phyloP scores from a whole-genome alignment of 2,888 invertebrate genomes.

The Creontiades dilutus region DNA sequence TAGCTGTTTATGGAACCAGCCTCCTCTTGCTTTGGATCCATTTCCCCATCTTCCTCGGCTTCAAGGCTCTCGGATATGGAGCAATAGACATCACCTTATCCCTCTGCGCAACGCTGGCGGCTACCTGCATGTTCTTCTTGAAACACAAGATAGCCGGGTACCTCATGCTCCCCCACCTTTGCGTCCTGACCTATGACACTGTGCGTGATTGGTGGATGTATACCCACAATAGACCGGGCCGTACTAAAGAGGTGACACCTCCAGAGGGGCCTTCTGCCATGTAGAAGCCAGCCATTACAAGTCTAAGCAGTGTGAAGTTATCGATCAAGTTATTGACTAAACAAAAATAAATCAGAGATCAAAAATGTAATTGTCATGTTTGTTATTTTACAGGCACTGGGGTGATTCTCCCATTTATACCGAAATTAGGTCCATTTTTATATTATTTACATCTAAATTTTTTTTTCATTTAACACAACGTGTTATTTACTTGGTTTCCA shows the following conservation, averaged over 20 bases:
- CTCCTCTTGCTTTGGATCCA: slow-evolving; percentile 49
- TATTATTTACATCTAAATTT: too few species aligned
- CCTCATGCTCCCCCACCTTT: neutral
- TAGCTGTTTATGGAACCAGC: neutral
- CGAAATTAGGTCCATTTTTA: too few species aligned
- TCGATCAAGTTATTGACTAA: too few species aligned
- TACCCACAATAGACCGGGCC: neutral
- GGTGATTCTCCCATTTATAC: too few species aligned
- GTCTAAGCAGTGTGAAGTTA: too few species aligned
- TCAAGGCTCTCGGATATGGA: neutral
- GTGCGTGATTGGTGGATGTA: neutral
- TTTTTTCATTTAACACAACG: too few species aligned
- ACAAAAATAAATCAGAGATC: too few species aligned
- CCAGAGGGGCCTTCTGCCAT: too few species aligned
- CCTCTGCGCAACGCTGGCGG: neutral
- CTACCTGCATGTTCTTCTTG: neutral
- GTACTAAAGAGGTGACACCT: neutral
- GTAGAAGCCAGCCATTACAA: too few species aligned
- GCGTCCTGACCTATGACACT: neutral
- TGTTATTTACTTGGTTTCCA: too few species aligned
- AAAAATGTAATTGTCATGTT: too few species aligned
- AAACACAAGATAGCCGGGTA: neutral
- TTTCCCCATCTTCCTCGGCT: slow-evolving; percentile 18
- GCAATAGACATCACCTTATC: neutral
- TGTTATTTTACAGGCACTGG: too few species aligned